Conservation (phyloP, 2,113 vertebrate genomes). For the Hylia prasina region DNA sequence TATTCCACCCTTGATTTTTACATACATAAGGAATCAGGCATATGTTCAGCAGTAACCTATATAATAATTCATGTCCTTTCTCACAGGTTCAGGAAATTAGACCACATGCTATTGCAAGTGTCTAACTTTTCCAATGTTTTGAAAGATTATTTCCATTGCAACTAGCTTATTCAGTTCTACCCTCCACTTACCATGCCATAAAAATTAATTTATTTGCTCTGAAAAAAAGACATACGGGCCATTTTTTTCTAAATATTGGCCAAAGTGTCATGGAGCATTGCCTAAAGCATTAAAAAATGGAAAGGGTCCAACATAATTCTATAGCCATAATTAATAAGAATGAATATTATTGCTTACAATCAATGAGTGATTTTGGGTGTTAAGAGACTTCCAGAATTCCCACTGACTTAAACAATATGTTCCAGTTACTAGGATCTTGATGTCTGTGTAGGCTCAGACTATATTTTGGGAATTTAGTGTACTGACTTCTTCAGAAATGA, state of each 20-base stretch:
- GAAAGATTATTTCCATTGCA: constrained; percentile 55
- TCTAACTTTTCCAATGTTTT: constrained; percentile 53
- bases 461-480: not conserved
- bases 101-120: constrained; percentile 26
- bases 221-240: not conserved
- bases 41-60: not conserved
- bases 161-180: constrained; percentile 21
- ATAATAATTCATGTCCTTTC: constrained; percentile 38
- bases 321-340: not conserved
- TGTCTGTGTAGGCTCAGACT: not conserved
- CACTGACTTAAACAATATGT: not conserved
- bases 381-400: not conserved
- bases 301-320: not conserved
- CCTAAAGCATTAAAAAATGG: constrained; percentile 14
- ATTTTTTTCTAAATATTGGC: constrained; percentile 29
- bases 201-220: constrained; percentile 47
- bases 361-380: not conserved
- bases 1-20: not conserved
- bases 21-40: not conserved
- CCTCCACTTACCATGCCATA: constrained; percentile 22
- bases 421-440: not conserved
- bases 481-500: not conserved
- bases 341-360: not conserved
- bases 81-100: constrained; percentile 60
- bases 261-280: not conserved